Base-by-base conservation (phyloP, 2,888 invertebrate species). In the Cynaeus angustus region DNA sequence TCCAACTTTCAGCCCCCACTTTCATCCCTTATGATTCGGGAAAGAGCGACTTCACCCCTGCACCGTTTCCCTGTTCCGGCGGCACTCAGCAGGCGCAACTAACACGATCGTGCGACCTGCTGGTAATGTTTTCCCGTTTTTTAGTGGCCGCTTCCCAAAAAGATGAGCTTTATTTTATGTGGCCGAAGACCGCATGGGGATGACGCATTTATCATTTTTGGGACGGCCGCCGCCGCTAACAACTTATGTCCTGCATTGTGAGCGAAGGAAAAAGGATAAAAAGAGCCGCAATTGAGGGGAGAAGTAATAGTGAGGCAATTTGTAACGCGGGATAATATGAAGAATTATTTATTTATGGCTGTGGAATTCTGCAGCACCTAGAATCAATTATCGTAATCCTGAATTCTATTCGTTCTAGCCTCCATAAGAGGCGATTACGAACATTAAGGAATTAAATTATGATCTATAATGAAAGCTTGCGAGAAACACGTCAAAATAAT, bases 121-220 rank as follows among this genome's bases (percentile, higher is more conserved):
- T 83, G 84, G 84, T 84, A 84, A 84, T 84, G 83, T 84, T 84
- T 84, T 84, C 83, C 84, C 83, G 83, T 83, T 83, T 83, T 82
- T 82, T 78, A 78, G 79, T 79, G 78, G 75, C 74, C 77, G 77
- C 75, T 80, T 80, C 81, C 82, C 79, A 78, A 78, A 81, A 80
- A 81, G 80, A 80, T 74, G 78, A 77, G 77, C 75, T 79, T 75
- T 74, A 78, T 79, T 82, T 80, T 79, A 81, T 82, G 76, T 76
- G 80, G 75, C 79, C 79, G 76, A 79, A 77, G 82, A 82, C 82
- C 82, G 80, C 83, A 82, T 82, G 82, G 80, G 81, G 82, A 78
- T 74, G 73, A 75, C 77, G 77, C 82, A 82, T 83, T 82, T 80
- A 82, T 83, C 83, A 83, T 82, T 75, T 71, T 75, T 71, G 70